Evolutionary conservation across 1,140 invertebrate species (phyloP).

Genomic region (Hylyphantes graminicola): DNA sequence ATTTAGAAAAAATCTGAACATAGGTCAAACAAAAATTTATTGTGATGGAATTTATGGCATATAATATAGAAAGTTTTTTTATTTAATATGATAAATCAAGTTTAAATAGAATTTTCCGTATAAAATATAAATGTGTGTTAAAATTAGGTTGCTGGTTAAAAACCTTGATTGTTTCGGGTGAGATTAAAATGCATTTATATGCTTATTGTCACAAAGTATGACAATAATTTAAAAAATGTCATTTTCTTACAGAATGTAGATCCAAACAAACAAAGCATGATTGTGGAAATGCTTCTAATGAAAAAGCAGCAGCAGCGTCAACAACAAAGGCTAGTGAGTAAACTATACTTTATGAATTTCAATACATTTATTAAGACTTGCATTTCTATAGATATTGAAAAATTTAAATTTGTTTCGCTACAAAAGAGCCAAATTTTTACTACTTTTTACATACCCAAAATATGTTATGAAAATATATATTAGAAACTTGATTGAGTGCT

Average conservation of each 20-base stretch:
- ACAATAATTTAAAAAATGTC: background rate
- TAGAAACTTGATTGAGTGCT: background rate
- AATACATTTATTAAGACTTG: background rate
- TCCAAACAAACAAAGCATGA: conserved; percentile 68
- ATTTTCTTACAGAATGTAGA: conserved; percentile 64
- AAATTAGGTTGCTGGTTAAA: too few species aligned
- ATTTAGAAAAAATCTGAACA: too few species aligned
- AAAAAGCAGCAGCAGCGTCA: conserved; percentile 68
- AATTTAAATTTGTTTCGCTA: background rate
- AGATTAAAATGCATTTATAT: too few species aligned
- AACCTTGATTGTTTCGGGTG: too few species aligned
- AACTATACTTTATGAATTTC: background rate
- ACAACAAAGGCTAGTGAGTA: conserved; percentile 66
- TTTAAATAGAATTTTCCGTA: too few species aligned
- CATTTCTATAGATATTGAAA: background rate
- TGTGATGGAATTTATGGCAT: too few species aligned
- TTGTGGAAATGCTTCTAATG: conserved; percentile 68
- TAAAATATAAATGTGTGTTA: too few species aligned
- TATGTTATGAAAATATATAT: background rate
- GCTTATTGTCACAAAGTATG: too few species aligned
- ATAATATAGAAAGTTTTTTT: too few species aligned
- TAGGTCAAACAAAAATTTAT: too few species aligned
- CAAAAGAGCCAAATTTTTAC: background rate
- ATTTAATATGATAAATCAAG: too few species aligned
- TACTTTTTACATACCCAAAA: background rate